A percentile compares a stretch with the other conserved stretches of the same genome.
phyloP scores from a whole-genome alignment of 2,113 vertebrate genomes.

The Oncorhynchus masou region DNA sequence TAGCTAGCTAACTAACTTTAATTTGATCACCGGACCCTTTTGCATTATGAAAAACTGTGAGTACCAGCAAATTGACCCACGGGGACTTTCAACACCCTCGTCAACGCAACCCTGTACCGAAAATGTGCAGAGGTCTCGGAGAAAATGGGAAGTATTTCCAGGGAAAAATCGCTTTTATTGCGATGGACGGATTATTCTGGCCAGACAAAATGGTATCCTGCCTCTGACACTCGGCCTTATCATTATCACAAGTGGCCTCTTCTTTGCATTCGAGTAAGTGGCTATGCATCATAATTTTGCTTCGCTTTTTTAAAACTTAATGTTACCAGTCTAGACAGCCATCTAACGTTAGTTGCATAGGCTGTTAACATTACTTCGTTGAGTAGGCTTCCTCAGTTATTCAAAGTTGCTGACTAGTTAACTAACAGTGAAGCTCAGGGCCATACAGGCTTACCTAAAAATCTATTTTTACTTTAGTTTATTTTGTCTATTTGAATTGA shows the following conservation, averaged over 20 bases:
- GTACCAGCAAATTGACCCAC: conserved; percentile 86
- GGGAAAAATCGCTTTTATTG: conserved; percentile 89
- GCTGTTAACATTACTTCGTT: no score
- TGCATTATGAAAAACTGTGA: conserved; percentile 81
- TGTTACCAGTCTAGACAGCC: no score
- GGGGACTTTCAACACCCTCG: conserved; percentile 62
- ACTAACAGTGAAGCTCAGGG: no score
- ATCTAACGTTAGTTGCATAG: no score
- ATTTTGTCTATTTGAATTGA: no score
- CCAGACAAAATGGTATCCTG: conserved; percentile 87
- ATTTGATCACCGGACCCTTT: background rate
- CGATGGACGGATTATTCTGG: conserved; percentile 86
- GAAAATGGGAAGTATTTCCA: conserved; percentile 90
- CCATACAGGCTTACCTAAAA: no score
- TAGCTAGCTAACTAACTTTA: no score
- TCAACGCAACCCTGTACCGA: conserved; percentile 58
- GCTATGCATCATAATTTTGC: background rate
- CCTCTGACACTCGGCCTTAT: conserved; percentile 89
- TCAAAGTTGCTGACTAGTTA: no score
- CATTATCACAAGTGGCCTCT: conserved; percentile 86
- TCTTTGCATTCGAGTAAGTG: conserved; percentile 95
- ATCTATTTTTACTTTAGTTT: no score
- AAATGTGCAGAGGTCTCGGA: conserved; percentile 62
- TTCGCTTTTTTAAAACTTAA: no score
- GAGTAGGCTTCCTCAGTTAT: no score